Percentiles rank a stretch among this genome's conserved stretches.
Evolutionary conservation across 2,888 invertebrate species (phyloP).

Genomic region (Pimpla rufipes): DNA sequence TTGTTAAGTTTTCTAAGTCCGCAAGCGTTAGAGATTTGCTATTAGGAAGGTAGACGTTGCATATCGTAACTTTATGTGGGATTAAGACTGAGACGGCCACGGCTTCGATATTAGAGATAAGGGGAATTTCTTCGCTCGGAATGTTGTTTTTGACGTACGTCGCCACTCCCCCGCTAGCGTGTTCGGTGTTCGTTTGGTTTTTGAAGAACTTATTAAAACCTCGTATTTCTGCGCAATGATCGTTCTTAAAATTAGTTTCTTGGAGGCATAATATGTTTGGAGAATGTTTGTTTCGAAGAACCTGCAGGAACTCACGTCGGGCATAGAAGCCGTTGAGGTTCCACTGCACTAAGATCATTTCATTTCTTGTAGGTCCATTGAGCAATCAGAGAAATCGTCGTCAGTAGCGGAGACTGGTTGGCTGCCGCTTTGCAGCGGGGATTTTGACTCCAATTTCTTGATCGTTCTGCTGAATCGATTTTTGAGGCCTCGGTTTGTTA

Average conservation of each 20-base stretch:
- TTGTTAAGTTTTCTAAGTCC: not conserved
- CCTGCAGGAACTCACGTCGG: not conserved
- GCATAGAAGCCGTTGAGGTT: too few species aligned
- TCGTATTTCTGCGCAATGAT: not conserved
- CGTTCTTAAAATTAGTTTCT: not conserved
- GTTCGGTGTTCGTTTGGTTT: not conserved
- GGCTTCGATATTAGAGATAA: not conserved
- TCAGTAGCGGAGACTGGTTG: not conserved
- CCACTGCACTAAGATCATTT: too few species aligned
- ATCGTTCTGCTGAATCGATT: slow-evolving; percentile 22
- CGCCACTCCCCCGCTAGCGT: not conserved
- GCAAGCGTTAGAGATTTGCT: too few species aligned
- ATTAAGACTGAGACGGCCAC: not conserved
- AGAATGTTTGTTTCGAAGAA: not conserved
- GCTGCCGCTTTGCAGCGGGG: not conserved
- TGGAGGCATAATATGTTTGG: not conserved
- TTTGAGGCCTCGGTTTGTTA: slow-evolving; percentile 28
- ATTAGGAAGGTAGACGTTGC: not conserved
- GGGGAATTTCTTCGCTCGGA: too few species aligned
- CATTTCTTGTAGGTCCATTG: not conserved
- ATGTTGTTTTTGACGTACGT: too few species aligned
- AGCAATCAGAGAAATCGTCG: slow-evolving; percentile 20
- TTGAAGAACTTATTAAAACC: not conserved
- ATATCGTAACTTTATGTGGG: not conserved
- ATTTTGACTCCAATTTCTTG: slow-evolving; percentile 34